These are phyloP conservation scores for Atta cephalotes DNA, from an alignment of 1,140 invertebrate species.

Conservation along the genomic window DNA sequence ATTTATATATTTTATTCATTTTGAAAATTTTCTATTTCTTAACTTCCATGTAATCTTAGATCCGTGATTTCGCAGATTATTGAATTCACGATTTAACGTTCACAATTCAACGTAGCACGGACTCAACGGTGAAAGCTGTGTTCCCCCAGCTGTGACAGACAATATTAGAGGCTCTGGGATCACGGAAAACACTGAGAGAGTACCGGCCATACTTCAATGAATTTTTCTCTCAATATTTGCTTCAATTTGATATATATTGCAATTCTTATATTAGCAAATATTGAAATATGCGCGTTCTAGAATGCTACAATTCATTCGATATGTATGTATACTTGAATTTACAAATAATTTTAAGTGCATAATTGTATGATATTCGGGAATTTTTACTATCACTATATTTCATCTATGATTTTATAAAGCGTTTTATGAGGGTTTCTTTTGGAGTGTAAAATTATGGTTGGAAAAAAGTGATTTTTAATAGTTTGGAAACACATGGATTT, in stretches of 20 bases:
- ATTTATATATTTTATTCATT: not conserved
- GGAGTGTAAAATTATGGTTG: not conserved
- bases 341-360: not conserved
- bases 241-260: not conserved
- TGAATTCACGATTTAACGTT: not conserved
- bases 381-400: not conserved
- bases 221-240: not conserved
- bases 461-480: not conserved
- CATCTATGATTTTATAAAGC: not conserved
- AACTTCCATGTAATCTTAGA: not conserved
- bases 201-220: constrained; percentile 74
- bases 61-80: not conserved
- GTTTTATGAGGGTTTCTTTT: not conserved
- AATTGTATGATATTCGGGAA: constrained; percentile 3
- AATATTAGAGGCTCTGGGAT: constrained; percentile 82
- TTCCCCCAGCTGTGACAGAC: constrained; percentile 82
- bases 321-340: no score
- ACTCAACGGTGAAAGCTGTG: constrained; percentile 85
- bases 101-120: constrained; percentile 55
- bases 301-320: not conserved
- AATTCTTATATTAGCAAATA: not conserved
- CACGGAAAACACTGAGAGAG: constrained; percentile 85
- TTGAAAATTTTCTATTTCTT: not conserved
- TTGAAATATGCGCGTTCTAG: not conserved
- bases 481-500: not conserved